A percentile compares a stretch with the other conserved stretches of the same genome.
Conservation (phyloP, 1,140 invertebrate species). For the Eueides isabella region DNA sequence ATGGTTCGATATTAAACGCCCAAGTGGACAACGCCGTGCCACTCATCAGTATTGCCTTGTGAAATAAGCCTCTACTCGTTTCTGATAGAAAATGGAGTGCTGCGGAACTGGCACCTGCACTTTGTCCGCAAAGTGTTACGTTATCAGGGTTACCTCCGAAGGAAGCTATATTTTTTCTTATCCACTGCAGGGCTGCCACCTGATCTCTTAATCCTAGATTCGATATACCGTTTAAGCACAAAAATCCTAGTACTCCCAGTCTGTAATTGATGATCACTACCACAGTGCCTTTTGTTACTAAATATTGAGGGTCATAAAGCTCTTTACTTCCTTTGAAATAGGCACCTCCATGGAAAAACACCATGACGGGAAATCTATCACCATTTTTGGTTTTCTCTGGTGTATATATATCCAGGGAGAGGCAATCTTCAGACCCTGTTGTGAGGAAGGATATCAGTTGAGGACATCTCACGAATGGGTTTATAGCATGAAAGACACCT, state of each 20-base stretch:
- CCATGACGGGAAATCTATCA: conserved; percentile 80
- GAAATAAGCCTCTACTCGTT: conserved; percentile 54
- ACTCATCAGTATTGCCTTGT: conserved; percentile 53
- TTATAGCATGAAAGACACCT: conserved; percentile 55
- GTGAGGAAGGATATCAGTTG: conserved; percentile 52
- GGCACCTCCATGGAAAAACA: conserved; percentile 83
- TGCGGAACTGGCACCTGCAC: conserved; percentile 72
- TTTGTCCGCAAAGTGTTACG: conserved; percentile 79
- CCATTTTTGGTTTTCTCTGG: conserved; percentile 38
- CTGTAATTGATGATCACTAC: conserved; percentile 58
- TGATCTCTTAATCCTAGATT: conserved; percentile 72
- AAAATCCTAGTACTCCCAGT: conserved; percentile 57
- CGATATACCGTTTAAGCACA: conserved; percentile 56
- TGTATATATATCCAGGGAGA: conserved; percentile 61
- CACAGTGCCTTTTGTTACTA: conserved; percentile 51
- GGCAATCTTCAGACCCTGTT: conserved; percentile 62
- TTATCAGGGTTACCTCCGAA: conserved; percentile 80
- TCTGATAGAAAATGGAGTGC: conserved; percentile 64
- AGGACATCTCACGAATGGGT: conserved; percentile 54
- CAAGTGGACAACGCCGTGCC: conserved; percentile 64
- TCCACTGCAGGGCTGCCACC: conserved; percentile 68
- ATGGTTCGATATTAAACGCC: conserved; percentile 64
- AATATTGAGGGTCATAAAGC: conserved; percentile 65
- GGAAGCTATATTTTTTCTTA: conserved; percentile 69
- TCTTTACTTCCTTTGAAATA: conserved; percentile 80